Conservation (phyloP, 2,888 invertebrate genomes). For the Camptogramma bilineatum region DNA sequence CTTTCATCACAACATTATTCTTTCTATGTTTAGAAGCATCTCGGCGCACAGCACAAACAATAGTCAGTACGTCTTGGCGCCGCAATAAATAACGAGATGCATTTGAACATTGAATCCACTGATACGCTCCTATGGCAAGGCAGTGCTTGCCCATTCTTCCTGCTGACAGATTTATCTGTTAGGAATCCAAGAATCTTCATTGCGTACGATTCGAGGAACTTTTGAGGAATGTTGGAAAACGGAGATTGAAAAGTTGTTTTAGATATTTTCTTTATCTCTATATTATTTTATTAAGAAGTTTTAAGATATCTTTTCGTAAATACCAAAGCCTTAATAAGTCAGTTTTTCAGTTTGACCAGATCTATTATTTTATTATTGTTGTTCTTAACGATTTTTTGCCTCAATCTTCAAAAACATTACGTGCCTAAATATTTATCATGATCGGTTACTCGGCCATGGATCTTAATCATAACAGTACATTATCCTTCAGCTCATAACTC, state of each 20-base stretch:
- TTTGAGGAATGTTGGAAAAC: conserved; percentile 23
- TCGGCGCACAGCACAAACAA: conserved; percentile 26
- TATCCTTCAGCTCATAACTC: conserved; percentile 1
- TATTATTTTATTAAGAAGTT: no score
- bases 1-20: conserved; percentile 34
- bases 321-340: no score
- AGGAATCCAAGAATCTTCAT: conserved; percentile 23
- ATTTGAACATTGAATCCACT: conserved; percentile 51
- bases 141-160: conserved; percentile 30
- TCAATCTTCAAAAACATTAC: not conserved
- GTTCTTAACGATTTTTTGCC: not conserved
- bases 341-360: no score
- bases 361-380: not conserved
- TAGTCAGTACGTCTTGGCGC: conserved; percentile 46
- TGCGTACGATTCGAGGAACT: conserved; percentile 25
- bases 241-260: conserved; percentile 5
- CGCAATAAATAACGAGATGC: conserved; percentile 68
- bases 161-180: conserved; percentile 33
- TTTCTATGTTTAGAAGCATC: conserved; percentile 30
- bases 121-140: conserved; percentile 40
- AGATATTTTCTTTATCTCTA: not conserved
- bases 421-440: not conserved
- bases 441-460: not conserved
- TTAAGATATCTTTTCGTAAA: no score
- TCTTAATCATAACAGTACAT: not conserved